Evolutionary conservation across 2,888 invertebrate species (phyloP).

Genomic region (Euzophera pinguis): DNA sequence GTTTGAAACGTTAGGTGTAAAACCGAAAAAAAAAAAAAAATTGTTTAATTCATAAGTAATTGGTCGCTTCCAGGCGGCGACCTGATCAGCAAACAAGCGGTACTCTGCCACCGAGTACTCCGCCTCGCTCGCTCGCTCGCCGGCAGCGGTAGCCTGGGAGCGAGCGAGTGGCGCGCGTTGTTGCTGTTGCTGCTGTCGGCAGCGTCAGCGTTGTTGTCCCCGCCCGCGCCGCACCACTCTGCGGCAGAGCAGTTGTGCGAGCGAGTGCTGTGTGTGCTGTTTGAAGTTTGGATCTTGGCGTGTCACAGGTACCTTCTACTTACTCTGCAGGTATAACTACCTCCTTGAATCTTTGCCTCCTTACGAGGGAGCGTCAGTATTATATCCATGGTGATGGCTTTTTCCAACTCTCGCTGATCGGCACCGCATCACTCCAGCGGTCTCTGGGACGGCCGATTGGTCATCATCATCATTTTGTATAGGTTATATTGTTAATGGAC

Average conservation of each 20-base stretch:
- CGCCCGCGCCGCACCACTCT: constrained; percentile 95
- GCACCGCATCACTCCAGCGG: no score
- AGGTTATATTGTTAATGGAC: no score
- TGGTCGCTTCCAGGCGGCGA: constrained; percentile 86
- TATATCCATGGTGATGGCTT: no score
- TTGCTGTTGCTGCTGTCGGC: constrained; percentile 89
- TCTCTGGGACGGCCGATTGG: no score
- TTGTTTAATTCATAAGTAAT: no score
- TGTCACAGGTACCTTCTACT: constrained; percentile 73
- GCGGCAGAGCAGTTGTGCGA: constrained; percentile 98
- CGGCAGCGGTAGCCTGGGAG: constrained; percentile 80
- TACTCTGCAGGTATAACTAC: neutral
- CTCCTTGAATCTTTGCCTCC: no score
- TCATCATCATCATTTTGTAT: no score
- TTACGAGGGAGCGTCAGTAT: no score
- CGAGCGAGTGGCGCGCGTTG: constrained; percentile 94
- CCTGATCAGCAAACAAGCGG: constrained; percentile 94
- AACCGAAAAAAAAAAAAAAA: no score
- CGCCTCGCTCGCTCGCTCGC: constrained; percentile 88
- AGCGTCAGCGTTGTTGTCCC: constrained; percentile 93
- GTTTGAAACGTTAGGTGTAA: no score
- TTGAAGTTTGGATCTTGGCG: constrained; percentile 87
- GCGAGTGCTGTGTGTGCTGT: constrained; percentile 94
- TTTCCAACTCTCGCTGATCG: no score
- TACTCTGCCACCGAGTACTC: constrained; percentile 94